Evolutionary conservation across 2,888 invertebrate genomes (phyloP).

Genomic region (Arctia plantaginis): DNA sequence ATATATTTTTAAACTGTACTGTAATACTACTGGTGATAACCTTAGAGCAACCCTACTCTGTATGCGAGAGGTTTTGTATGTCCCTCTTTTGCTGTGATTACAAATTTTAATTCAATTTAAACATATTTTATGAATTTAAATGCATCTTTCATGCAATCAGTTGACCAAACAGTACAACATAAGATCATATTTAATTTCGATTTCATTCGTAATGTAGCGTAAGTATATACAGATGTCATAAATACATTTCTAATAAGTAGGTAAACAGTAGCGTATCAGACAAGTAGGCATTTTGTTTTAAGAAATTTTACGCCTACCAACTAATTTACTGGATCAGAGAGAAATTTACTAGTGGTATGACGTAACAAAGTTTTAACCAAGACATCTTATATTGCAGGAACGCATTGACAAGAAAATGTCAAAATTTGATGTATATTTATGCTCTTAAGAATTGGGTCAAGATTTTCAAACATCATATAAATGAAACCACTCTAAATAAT

Average conservation of each 20-base stretch:
- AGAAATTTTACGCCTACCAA: too few relatives aligned
- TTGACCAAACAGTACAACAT: too few relatives aligned
- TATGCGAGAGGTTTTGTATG: too few relatives aligned
- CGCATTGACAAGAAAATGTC: background rate
- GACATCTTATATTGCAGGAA: background rate
- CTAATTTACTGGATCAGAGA: background rate
- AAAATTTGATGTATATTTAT: background rate
- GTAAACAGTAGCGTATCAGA: background rate
- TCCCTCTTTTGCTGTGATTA: too few relatives aligned
- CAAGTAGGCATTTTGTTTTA: background rate
- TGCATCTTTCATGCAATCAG: too few relatives aligned
- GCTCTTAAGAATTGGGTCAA: background rate
- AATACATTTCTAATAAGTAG: background rate
- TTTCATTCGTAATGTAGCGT: background rate
- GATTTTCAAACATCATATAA: slow-evolving; percentile 4
- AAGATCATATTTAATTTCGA: too few relatives aligned
- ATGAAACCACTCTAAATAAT: slow-evolving; percentile 4
- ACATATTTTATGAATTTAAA: too few relatives aligned
- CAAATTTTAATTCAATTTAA: too few relatives aligned
- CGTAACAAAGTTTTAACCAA: background rate
- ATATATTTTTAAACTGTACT: too few relatives aligned
- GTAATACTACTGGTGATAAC: too few relatives aligned
- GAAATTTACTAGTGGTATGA: background rate
- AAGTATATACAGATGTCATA: background rate
- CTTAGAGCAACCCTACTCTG: too few relatives aligned